Evolutionary conservation across 2,113 vertebrate genomes (phyloP), one percentile per base, ranked within the genome.

Genomic region (Gymnogyps californianus): DNA sequence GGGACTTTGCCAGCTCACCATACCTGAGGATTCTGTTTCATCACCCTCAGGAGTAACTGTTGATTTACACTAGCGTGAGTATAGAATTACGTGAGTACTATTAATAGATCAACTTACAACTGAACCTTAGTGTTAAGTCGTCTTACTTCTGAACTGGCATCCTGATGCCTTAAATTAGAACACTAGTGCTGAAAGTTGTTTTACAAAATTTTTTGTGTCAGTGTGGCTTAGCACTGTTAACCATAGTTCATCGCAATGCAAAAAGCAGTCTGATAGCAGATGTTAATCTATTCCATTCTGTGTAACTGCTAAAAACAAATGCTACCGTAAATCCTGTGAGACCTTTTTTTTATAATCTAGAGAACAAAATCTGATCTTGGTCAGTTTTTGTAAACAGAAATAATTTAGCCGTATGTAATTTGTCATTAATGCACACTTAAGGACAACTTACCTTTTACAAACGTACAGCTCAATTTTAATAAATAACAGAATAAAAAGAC

Each of bases 61-160:
- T 31, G 38, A 32, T 67, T 81, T 83, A 44, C 20, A 28, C 2
- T 10, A 71, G n/a, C 0, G 6, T 40, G 38, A 87, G 24, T 80
- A 40, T 0, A 72, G 19, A 76, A 32, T 28, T 66, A 61, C 0
- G 0, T 20, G 40, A 57, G 7, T 64, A 54, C 5, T 65, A 7
- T 16, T 70, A 89, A 44, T 3, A 77, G 40, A 69, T 40, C 36
- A 58, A 28, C 28, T 57, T 77, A 28, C 1, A 61, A 46, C 11
- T 61, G 28, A 91, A 77, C 3, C 15, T 49, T 28, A 31, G 26
- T n/a, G 32, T 67, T 78, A 36, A 52, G 28, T 28, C 17, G 11
- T 91, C 57, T 51, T 70, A 4, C 13, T 83, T 52, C 55, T 87
- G 52, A 75, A 62, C 28, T 34, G 46, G 13, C 49, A 64, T 64